Conservation (phyloP, 2,888 invertebrate species). For the Agapostemon virescens region DNA sequence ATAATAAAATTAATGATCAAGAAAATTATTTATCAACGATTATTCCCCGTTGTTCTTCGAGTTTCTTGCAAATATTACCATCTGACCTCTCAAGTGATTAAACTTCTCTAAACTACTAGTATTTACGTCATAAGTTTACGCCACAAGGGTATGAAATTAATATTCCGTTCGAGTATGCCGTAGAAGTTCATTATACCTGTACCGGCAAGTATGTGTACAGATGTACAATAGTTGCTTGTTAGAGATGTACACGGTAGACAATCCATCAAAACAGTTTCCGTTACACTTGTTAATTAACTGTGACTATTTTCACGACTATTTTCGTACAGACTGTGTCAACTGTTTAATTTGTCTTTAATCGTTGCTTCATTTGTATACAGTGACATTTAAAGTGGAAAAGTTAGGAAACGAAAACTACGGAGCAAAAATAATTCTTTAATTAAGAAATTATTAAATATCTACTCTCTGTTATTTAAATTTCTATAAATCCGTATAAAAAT, state of each 20-base stretch:
- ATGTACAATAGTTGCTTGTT: neutral
- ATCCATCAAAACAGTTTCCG: neutral
- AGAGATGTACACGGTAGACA: neutral
- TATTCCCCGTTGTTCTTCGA: no score
- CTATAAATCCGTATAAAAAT: neutral
- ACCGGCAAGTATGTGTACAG: neutral
- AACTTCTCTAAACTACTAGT: conserved; percentile 2
- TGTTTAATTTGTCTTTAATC: neutral
- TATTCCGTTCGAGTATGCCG: neutral
- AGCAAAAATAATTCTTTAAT: neutral
- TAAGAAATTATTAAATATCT: neutral
- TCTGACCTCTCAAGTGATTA: neutral
- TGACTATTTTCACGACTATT: neutral
- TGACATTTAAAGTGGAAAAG: no score
- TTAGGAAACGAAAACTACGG: neutral
- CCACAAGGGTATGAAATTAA: conserved; percentile 11
- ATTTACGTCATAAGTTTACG: neutral
- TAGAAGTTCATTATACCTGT: neutral
- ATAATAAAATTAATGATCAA: no score
- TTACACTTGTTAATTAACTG: neutral
- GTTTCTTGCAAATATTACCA: no score
- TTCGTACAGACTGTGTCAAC: neutral
- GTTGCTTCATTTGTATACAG: no score
- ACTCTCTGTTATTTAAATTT: neutral
- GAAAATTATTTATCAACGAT: no score